phyloP scores from a whole-genome alignment of 2,888 invertebrate species.

The Drosophila koepferae region DNA sequence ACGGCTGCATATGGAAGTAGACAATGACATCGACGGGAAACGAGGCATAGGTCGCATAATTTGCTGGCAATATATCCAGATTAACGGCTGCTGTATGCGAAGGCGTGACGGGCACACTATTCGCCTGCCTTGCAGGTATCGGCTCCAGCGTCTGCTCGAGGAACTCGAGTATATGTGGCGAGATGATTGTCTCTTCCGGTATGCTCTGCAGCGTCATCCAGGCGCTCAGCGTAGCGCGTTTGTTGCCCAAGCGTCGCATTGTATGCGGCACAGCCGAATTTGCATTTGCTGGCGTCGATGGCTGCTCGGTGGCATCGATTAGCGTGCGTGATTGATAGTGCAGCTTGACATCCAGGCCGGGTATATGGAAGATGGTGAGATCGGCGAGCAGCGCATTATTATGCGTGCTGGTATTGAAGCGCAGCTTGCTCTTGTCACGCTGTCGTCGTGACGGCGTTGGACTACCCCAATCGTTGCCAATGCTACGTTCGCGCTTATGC shows the following conservation, averaged over 20 bases:
- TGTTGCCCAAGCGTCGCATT: constrained; percentile 88
- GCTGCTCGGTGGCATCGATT: constrained; percentile 86
- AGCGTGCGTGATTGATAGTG: constrained; percentile 92
- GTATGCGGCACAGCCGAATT: background rate
- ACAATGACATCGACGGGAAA: constrained; percentile 99
- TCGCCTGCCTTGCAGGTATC: constrained; percentile 89
- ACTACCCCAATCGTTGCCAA: constrained; percentile 86
- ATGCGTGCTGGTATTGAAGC: constrained; percentile 82
- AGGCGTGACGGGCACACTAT: constrained; percentile 79
- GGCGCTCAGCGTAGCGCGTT: constrained; percentile 95
- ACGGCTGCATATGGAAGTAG: constrained; percentile 99
- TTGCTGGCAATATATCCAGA: constrained; percentile 88
- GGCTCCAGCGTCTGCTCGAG: constrained; percentile 98
- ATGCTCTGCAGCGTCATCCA: constrained; percentile 99
- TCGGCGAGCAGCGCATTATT: constrained; percentile 88
- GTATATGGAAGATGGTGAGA: constrained; percentile 95
- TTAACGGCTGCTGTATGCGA: constrained; percentile 84
- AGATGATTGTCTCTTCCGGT: constrained; percentile 98
- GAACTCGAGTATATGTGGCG: constrained; percentile 98
- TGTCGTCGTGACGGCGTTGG: constrained; percentile 85
- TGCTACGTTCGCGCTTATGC: constrained; percentile 84
- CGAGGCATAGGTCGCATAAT: constrained; percentile 94
- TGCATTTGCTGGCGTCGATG: constrained; percentile 31
- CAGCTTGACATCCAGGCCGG: constrained; percentile 95
- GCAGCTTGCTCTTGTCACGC: constrained; percentile 84